Conservation (phyloP, 2,888 invertebrate species). For the Pecten maximus region DNA sequence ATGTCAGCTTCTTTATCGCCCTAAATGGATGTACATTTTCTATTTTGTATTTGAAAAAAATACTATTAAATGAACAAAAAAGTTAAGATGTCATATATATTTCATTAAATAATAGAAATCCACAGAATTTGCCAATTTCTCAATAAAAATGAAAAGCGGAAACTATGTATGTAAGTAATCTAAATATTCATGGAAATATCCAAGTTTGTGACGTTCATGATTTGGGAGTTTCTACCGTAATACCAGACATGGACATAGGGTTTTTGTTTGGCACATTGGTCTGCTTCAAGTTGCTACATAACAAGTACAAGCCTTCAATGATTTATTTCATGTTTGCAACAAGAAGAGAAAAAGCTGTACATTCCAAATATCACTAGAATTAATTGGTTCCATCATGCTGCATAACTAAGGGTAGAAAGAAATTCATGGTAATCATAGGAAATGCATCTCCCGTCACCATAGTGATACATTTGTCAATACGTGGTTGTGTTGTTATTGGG, state of each 20-base stretch:
- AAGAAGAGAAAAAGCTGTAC: not conserved
- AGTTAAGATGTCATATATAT: too few relatives aligned
- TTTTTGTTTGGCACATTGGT: not conserved
- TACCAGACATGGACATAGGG: not conserved
- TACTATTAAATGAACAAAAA: too few relatives aligned
- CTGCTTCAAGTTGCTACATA: not conserved
- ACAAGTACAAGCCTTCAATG: not conserved
- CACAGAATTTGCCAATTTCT: too few relatives aligned
- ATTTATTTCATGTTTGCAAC: not conserved
- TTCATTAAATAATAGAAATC: too few relatives aligned
- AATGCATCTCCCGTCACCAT: not conserved
- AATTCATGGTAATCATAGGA: not conserved
- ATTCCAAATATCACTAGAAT: not conserved
- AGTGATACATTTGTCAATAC: not conserved
- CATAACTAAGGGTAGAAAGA: not conserved
- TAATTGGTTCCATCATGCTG: conserved; percentile 12
- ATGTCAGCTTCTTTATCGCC: too few relatives aligned
- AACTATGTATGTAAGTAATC: too few relatives aligned
- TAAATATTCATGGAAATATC: too few relatives aligned
- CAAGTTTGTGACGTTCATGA: not conserved
- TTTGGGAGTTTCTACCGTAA: not conserved
- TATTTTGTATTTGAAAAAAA: too few relatives aligned
- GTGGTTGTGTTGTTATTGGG: not conserved
- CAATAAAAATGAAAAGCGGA: too few relatives aligned
- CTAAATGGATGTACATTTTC: too few relatives aligned